Conservation (phyloP, 1,140 invertebrate genomes). For the Drosophila arizonae region DNA sequence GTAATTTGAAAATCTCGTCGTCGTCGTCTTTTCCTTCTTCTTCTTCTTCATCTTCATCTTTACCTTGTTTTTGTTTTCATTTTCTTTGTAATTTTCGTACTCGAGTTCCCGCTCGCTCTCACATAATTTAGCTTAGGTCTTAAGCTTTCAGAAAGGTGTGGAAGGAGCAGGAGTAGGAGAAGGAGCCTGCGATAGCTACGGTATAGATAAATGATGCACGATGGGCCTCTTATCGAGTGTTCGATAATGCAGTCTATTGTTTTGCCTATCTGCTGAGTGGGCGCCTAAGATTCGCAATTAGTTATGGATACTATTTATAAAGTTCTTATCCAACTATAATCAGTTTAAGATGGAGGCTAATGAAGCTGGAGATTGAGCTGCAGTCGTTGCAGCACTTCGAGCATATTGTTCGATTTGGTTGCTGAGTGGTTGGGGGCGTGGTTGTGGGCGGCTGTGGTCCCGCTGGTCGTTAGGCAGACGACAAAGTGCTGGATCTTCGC, state of each 20-base stretch:
- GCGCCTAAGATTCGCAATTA: not conserved
- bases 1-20: constrained; percentile 61
- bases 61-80: constrained; percentile 3
- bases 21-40: not conserved
- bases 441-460: constrained; percentile 6
- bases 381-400: not conserved
- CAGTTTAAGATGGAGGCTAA: not conserved
- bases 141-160: not conserved
- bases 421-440: not conserved
- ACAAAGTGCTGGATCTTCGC: constrained; percentile 20
- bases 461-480: constrained; percentile 40
- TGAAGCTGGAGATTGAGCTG: constrained; percentile 1
- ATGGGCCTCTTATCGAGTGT: no score
- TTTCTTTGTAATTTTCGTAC: constrained; percentile 17
- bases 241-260: no score
- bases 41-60: not conserved
- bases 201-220: no score
- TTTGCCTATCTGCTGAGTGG: no score
- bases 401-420: not conserved
- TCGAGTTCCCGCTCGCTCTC: constrained; percentile 17
- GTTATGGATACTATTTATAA: no score
- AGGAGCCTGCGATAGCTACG: not conserved
- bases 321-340: not conserved
- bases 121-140: constrained; percentile 18
- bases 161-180: not conserved